Conservation (phyloP, 1,140 invertebrate genomes). For the Pogonognathellus flavescens region DNA sequence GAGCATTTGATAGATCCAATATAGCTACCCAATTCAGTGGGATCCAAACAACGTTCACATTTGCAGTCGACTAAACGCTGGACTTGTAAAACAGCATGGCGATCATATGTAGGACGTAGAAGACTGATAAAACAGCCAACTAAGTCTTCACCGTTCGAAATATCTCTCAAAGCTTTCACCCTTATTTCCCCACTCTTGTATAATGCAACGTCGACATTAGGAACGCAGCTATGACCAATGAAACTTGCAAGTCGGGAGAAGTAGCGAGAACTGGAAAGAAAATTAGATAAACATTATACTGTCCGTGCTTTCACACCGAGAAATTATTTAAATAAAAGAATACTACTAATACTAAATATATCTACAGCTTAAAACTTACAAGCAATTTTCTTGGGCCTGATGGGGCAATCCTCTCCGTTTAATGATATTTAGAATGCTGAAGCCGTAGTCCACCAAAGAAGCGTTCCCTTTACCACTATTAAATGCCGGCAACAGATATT, state of each 20-base stretch:
- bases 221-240: conserved; percentile 13
- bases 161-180: background rate
- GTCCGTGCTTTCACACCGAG: no score
- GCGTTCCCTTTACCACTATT: background rate
- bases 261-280: background rate
- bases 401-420: background rate
- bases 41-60: conserved; percentile 1
- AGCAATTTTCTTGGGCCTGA: background rate
- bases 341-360: no score
- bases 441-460: background rate
- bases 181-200: background rate
- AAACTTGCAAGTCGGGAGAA: background rate
- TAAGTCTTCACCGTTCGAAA: background rate
- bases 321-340: no score
- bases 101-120: background rate
- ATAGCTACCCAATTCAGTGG: background rate
- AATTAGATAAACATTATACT: no score
- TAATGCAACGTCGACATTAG: conserved; percentile 1
- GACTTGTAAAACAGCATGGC: conserved; percentile 30
- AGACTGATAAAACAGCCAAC: background rate
- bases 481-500: background rate
- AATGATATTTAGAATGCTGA: background rate
- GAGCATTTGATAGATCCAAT: background rate
- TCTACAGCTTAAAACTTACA: no score
- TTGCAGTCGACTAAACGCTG: background rate